Percentiles rank a stretch among this genome's conserved stretches.
These are phyloP conservation scores for Coluber constrictor DNA, from an alignment of 2,797 vertebrate genomes.

Conservation along the genomic window DNA sequence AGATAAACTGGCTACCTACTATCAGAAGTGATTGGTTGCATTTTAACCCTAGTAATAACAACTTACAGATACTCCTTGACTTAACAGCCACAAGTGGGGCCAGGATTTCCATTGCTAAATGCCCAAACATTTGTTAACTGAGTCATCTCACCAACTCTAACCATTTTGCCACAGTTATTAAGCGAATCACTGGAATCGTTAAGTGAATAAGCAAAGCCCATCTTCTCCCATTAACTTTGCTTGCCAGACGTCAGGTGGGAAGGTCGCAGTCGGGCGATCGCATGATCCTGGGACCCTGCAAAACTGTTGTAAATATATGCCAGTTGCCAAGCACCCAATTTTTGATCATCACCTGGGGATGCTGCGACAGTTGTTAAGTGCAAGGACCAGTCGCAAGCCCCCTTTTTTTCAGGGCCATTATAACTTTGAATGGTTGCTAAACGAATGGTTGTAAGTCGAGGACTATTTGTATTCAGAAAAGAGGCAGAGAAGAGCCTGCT, in stretches of 20 bases:
- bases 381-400: not conserved
- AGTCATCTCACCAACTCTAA: not conserved
- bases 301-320: not conserved
- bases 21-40: not conserved
- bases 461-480: not conserved
- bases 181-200: not conserved
- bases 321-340: not conserved
- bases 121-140: too few relatives aligned
- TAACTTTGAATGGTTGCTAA: not conserved
- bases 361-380: not conserved
- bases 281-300: not conserved
- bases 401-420: not conserved
- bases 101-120: not conserved
- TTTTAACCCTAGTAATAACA: not conserved
- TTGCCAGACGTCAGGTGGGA: not conserved
- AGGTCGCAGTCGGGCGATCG: not conserved
- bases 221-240: not conserved
- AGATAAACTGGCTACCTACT: too few relatives aligned
- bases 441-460: not conserved
- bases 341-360: not conserved
- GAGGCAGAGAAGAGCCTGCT: not conserved
- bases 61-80: not conserved
- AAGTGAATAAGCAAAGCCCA: not conserved
- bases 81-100: not conserved
- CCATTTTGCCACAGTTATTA: not conserved